Evolutionary conservation across 1,140 invertebrate species (phyloP), one percentile per base, ranked within the genome.

Genomic region (Chrysopa pallens): DNA sequence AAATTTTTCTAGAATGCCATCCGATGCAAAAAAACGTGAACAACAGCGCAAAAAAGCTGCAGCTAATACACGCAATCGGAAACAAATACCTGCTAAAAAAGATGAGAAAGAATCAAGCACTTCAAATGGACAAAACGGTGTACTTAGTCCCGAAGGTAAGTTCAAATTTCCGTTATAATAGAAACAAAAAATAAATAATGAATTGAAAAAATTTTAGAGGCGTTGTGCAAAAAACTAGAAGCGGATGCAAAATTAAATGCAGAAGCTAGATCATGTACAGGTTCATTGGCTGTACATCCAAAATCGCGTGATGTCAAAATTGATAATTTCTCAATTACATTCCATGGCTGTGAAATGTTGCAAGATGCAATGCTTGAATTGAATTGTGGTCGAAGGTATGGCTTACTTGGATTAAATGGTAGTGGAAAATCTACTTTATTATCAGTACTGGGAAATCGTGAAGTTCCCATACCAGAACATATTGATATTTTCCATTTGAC

Each of bases 401-500:
- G 95, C 51, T 69, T 99, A 1, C 78, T 99, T 51, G 96, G 96
- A 44, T 67, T 87, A 1, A 98, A 98, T 69, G 95, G 95, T 43
- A 89, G 86, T 64, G 94, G 93, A 38, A 96, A 96, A 63, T 96
- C 93, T 2, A 93, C 92, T 6, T 60, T 99, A 44, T 67, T 99
- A 45, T 74, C 91, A 15, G 87, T 86, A 5, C 64, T 98, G 38
- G 92, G 90, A 44, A 85, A 88, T 48, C 76, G 90, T 27, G 95
- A 98, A 68, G 80, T 98, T 13, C 90, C 93, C 4, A 90, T 99
- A 48, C 96, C 92, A 11, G 80, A 93, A 11, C 84, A 92, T 56
- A 90, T 98, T 50, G 96, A 99, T 68, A 98, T 98, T 55, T 99
- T 94, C 66, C 86, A 98, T 61, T 69, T 99, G 53, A 86, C 89